These are phyloP conservation scores for Astreopora myriophthalma DNA, from an alignment of 64 coral and sea anemone species.

Conservation along the genomic window DNA sequence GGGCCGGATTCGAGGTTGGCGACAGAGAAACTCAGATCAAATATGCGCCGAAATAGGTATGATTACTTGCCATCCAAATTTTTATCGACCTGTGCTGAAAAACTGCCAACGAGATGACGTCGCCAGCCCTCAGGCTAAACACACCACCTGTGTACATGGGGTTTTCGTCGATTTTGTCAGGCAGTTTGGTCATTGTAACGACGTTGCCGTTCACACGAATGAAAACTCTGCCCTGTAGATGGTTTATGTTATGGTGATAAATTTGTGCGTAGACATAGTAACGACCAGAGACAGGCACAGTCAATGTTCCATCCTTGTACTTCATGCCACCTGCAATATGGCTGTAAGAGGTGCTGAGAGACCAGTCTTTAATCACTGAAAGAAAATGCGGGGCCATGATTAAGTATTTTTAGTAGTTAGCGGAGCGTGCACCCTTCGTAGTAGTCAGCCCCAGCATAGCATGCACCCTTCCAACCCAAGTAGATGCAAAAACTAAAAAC, in stretches of 20 bases:
- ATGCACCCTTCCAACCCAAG: too few relatives aligned
- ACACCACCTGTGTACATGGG: background rate
- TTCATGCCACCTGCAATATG: background rate
- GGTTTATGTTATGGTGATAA: background rate
- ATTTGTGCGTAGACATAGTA: slow-evolving; percentile 21
- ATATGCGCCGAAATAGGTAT: too few relatives aligned
- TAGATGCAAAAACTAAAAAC: too few relatives aligned
- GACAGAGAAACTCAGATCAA: too few relatives aligned
- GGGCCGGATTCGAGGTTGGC: too few relatives aligned
- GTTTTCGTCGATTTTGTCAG: too few relatives aligned
- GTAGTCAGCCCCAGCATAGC: too few relatives aligned
- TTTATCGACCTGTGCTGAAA: too few relatives aligned
- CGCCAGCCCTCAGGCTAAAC: background rate
- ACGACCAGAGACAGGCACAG: background rate
- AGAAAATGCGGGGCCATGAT: too few relatives aligned
- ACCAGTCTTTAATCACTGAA: background rate
- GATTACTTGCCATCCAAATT: too few relatives aligned
- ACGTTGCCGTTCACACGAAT: background rate
- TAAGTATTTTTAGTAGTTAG: too few relatives aligned
- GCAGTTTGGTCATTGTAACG: background rate
- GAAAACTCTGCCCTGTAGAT: background rate
- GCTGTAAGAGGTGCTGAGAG: background rate
- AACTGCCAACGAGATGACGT: background rate
- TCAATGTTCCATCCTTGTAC: background rate
- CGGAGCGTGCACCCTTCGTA: too few relatives aligned